Evolutionary conservation across 2,888 invertebrate species (phyloP).

Genomic region (Abrostola tripartita): DNA sequence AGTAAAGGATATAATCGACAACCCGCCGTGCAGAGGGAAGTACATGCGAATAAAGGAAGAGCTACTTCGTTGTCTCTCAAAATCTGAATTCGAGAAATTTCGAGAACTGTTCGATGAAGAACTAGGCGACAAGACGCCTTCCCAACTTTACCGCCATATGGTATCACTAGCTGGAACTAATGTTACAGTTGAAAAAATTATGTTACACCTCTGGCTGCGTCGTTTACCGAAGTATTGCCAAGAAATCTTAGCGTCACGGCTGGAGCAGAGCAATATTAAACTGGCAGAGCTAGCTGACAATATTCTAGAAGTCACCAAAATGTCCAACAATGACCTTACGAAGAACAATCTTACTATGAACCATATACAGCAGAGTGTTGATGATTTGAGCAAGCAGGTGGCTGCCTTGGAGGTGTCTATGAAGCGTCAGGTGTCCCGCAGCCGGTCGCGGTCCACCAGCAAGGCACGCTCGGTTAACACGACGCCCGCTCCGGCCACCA

Average conservation of each 20-base stretch:
- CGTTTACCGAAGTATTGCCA: slow-evolving; percentile 23
- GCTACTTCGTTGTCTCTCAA: slow-evolving; percentile 11
- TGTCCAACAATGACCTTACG: neutral
- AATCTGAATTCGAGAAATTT: slow-evolving; percentile 20
- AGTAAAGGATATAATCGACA: slow-evolving; percentile 18
- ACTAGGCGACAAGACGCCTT: slow-evolving; percentile 21
- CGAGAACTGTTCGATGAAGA: slow-evolving; percentile 20
- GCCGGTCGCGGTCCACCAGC: slow-evolving; percentile 13
- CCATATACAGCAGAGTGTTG: slow-evolving; percentile 28
- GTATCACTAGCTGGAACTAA: slow-evolving; percentile 7
- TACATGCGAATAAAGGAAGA: slow-evolving; percentile 22
- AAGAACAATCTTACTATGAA: slow-evolving; percentile 4
- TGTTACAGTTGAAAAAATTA: slow-evolving; percentile 14
- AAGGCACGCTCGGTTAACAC: neutral
- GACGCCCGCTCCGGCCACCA: neutral
- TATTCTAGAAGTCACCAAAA: slow-evolving; percentile 18
- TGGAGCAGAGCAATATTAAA: slow-evolving; percentile 12
- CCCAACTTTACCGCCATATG: slow-evolving; percentile 25
- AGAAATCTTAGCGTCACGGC: slow-evolving; percentile 19
- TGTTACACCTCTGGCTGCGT: slow-evolving; percentile 31
- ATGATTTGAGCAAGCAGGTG: slow-evolving; percentile 24
- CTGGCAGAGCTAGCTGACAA: slow-evolving; percentile 25
- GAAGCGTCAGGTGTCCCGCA: slow-evolving; percentile 2
- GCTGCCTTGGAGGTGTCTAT: slow-evolving; percentile 8
- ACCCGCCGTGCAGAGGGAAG: slow-evolving; percentile 12